These are phyloP conservation scores for Harlomillsia oculata DNA, from an alignment of 1,140 invertebrate species.

Conservation along the genomic window DNA sequence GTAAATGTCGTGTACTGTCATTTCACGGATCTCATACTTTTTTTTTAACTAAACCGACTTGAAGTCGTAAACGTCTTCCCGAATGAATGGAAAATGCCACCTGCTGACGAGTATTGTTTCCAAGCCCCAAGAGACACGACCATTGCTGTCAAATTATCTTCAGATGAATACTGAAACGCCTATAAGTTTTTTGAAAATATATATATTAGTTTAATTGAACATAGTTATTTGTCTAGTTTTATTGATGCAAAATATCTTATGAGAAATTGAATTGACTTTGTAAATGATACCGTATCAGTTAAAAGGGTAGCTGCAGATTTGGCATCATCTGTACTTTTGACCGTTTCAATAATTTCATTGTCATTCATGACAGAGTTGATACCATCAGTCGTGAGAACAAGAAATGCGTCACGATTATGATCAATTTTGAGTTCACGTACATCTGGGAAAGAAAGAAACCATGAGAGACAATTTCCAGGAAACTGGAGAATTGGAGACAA, in stretches of 20 bases:
- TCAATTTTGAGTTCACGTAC: constrained; percentile 43
- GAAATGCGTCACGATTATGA: constrained; percentile 48
- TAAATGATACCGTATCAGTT: constrained; percentile 41
- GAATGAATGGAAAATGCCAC: constrained; percentile 37
- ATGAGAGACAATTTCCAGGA: too few relatives aligned
- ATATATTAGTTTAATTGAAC: background rate
- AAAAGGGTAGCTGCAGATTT: constrained; percentile 44
- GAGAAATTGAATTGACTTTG: too few relatives aligned
- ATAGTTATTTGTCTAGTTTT: background rate
- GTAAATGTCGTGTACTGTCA: too few relatives aligned
- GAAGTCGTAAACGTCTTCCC: constrained; percentile 30
- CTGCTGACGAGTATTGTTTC: constrained; percentile 43
- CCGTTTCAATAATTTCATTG: constrained; percentile 46
- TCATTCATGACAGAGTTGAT: constrained; percentile 47
- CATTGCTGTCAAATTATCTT: constrained; percentile 48
- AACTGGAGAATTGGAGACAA: too few relatives aligned
- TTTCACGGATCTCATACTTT: too few relatives aligned
- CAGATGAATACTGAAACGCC: constrained; percentile 47
- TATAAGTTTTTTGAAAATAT: constrained; percentile 32
- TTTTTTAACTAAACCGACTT: constrained; percentile 11
- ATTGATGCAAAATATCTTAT: background rate
- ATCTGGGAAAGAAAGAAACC: too few relatives aligned
- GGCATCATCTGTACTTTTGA: constrained; percentile 43
- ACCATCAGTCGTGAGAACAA: constrained; percentile 48
- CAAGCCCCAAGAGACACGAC: constrained; percentile 50